Evolutionary conservation across 2,888 invertebrate species (phyloP).

Genomic region (Amphipoea lucens): DNA sequence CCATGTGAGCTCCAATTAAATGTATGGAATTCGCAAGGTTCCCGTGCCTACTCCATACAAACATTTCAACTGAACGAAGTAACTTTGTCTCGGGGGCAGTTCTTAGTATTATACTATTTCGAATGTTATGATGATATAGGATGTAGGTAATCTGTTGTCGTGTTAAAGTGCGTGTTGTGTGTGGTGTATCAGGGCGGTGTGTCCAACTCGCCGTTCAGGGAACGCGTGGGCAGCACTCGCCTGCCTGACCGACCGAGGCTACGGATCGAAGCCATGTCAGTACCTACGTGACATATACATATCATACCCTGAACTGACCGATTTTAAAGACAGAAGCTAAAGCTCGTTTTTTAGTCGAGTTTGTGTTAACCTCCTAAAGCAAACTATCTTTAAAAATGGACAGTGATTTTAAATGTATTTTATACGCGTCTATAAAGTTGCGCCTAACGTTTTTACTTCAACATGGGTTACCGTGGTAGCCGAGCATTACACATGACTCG

Average conservation of each 20-base stretch:
- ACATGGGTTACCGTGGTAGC: background rate
- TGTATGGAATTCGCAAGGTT: conserved; percentile 8
- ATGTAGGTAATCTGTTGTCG: conserved; percentile 52
- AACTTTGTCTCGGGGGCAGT: conserved; percentile 1
- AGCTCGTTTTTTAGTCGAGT: background rate
- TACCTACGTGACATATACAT: conserved; percentile 71
- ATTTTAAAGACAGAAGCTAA: conserved; percentile 48
- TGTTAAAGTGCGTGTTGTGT: conserved; percentile 82
- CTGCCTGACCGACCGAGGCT: conserved; percentile 96
- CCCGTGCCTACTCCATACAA: background rate
- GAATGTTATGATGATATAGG: conserved; percentile 39
- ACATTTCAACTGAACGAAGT: background rate
- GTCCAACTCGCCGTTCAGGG: conserved; percentile 95
- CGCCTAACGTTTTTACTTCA: background rate
- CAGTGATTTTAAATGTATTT: conserved; percentile 45
- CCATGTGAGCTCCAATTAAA: background rate
- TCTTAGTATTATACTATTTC: conserved; percentile 49
- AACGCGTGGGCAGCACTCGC: conserved; percentile 96
- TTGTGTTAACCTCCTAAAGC: background rate
- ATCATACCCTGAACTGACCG: conserved; percentile 42
- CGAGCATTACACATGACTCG: background rate
- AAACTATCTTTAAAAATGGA: conserved; percentile 48
- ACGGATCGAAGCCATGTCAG: conserved; percentile 93
- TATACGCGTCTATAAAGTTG: conserved; percentile 53
- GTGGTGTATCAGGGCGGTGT: conserved; percentile 89